Evolutionary conservation across 2,888 invertebrate genomes (phyloP).

Genomic region (Acanthopleura granulata): DNA sequence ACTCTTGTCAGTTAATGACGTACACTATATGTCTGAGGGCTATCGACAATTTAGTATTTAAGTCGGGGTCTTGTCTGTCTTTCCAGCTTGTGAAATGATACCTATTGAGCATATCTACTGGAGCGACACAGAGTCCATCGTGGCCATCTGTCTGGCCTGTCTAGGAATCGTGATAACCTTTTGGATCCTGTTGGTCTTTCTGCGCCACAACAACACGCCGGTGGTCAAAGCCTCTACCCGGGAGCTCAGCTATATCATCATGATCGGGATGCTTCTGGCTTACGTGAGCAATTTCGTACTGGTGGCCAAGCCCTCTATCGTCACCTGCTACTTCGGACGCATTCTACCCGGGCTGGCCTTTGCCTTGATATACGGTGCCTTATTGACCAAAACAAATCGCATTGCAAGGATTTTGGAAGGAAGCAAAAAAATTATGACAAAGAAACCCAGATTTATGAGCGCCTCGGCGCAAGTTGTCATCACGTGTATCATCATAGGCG

Average conservation of each 20-base stretch:
- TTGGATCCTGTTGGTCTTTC: slow-evolving; percentile 85
- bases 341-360: slow-evolving; percentile 95
- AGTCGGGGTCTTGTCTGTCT: background rate
- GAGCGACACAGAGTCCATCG: slow-evolving; percentile 77
- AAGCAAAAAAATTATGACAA: slow-evolving; percentile 90
- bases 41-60: background rate
- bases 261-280: slow-evolving; percentile 71
- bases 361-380: slow-evolving; percentile 95
- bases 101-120: slow-evolving; percentile 77
- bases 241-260: slow-evolving; percentile 83
- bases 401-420: slow-evolving; percentile 97
- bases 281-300: slow-evolving; percentile 85
- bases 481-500: slow-evolving; percentile 86
- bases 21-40: too few species aligned
- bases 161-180: slow-evolving; percentile 85
- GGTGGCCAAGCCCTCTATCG: slow-evolving; percentile 82
- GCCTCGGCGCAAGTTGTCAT: slow-evolving; percentile 75
- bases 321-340: slow-evolving; percentile 89
- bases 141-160: slow-evolving; percentile 80
- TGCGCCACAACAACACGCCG: slow-evolving; percentile 91
- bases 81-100: slow-evolving; percentile 76
- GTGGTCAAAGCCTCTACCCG: slow-evolving; percentile 95
- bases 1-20: too few species aligned
- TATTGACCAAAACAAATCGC: slow-evolving; percentile 96
- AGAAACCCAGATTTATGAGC: slow-evolving; percentile 89